Base-by-base conservation (phyloP, 2,113 vertebrate species). In the Campylorhamphus procurvoides region DNA sequence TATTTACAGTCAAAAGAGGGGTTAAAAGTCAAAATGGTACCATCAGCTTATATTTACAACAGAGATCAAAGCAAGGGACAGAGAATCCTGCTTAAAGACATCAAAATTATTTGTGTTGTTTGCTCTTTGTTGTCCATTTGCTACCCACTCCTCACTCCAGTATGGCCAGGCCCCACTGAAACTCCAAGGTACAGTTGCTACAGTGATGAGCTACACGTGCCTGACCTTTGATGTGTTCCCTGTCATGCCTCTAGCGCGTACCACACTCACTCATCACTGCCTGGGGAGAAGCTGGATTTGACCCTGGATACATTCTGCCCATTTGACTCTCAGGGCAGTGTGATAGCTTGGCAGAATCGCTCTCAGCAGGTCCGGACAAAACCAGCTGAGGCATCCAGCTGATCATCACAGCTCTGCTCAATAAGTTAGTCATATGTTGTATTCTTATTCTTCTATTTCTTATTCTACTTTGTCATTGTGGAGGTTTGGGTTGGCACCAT, bases 201-300 rank as follows among this genome's bases (percentile, higher is more conserved):
- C 18, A 27, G 6, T 0, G 1, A 39, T n/a, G 37, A n/a, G 7
- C 33, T 52, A 18, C 8, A 62, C 16, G 6, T 23, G 4, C 7
- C n/a, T 31, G 35, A 60, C 18, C 29, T 27, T 6, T 15, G 9
- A 8, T 46, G n/a, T 42, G 3, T 16, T 63, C 18, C 27, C 29
- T 56, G 8, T 60, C 18, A 10, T 0, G 0, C 6, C 17, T 73
- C 42, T 2, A 1, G 19, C 8, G 47, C 15, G 18, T 47, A 79
- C 35, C 18, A 49, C 3, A 0, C 22, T 46, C 33, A 14, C 20
- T 39, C 1, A 1, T 47, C n/a, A 24, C 18, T 35, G 40, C 35
- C 44, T 1, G 1, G 19, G 20, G 8, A 74, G 35, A 78, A 80
- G 27, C 35, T 16, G 4, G 18, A 39, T 5, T 29, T 42, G 40